These are phyloP conservation scores for Agrochola litura DNA, from an alignment of 2,888 invertebrate species.

Conservation along the genomic window DNA sequence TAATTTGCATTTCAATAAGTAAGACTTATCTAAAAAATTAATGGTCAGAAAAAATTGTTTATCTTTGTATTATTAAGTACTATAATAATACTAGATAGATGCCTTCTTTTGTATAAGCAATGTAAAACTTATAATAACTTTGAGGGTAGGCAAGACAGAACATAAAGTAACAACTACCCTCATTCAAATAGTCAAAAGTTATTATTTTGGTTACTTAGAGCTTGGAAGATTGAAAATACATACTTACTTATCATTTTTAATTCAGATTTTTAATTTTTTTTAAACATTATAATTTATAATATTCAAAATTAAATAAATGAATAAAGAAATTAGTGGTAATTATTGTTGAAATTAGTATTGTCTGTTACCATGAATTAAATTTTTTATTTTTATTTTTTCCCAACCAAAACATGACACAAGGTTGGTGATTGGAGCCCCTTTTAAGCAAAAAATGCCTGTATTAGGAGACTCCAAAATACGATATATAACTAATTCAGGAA, in stretches of 20 bases:
- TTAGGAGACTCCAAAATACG: not conserved
- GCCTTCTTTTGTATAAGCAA: not conserved
- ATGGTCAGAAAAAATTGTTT: not conserved
- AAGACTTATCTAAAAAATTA: not conserved
- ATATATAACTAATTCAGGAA: not conserved
- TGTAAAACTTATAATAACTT: not conserved
- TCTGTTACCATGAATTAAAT: not conserved
- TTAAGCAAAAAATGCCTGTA: no score
- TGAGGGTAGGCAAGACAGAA: not conserved
- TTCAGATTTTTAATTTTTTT: no score
- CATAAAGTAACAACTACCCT: not conserved
- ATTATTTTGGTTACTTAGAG: no score
- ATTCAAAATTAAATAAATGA: no score
- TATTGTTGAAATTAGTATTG: not conserved
- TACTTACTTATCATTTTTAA: no score
- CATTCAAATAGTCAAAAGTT: not conserved
- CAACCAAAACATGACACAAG: no score
- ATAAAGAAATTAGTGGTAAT: not conserved
- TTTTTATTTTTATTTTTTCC: no score
- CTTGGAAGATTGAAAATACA: no score
- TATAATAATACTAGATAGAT: not conserved
- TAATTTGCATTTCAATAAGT: constrained; percentile 17
- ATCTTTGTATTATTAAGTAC: not conserved
- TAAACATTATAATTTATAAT: no score
- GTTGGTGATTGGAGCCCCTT: no score